Base-by-base conservation (phyloP, 2,113 vertebrate species). In the Muntiacus muntjak region DNA sequence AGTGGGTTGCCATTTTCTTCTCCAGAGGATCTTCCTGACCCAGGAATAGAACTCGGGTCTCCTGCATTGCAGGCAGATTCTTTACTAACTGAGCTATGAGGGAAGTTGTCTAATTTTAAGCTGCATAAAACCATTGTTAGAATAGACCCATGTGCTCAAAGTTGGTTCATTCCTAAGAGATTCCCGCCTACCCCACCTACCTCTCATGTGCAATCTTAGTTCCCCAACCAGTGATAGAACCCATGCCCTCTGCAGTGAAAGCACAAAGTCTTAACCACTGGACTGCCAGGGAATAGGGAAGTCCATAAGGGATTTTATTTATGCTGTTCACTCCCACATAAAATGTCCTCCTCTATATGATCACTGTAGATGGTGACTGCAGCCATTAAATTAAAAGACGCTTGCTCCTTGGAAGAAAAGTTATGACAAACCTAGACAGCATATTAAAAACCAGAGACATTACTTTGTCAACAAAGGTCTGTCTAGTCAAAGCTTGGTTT, bases 61-160 rank as follows among this genome's bases (percentile, higher is more conserved):
- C 19, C 67, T 71, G n/a, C 19, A 40, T 1, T 71, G 10, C n/a
- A 71, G 19, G 67, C n/a, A 71, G 67, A 71, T 71, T 71, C n/a
- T 71, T 71, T 71, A 71, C n/a, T 5, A 5, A 36, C 64, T 71
- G 67, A 40, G 67, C 19, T 40, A 40, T 0, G 0, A 71, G n/a
- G 67, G n/a, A 71, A 40, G 2, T 50, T 47, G 25, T 84, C 36
- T 89, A 91, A 88, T 91, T 94, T 33, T 33, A 55, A 36, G 43
- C 17, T 82, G 87, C 67, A 67, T 89, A 95, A 92, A 97, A 25
- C 9, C 17, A 26, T 60, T 90, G 91, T 93, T 78, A 86, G 82
- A 94, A 89, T 40, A 47, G 28, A 45, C 71, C 45, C 89, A 82
- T 1, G 17, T 64, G 82, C 54, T 89, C 92, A 76, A 88, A 93